A percentile compares a stretch with the other conserved stretches of the same genome.
Evolutionary conservation across 1,140 invertebrate genomes (phyloP).

Genomic region (Scylla paramamosain): DNA sequence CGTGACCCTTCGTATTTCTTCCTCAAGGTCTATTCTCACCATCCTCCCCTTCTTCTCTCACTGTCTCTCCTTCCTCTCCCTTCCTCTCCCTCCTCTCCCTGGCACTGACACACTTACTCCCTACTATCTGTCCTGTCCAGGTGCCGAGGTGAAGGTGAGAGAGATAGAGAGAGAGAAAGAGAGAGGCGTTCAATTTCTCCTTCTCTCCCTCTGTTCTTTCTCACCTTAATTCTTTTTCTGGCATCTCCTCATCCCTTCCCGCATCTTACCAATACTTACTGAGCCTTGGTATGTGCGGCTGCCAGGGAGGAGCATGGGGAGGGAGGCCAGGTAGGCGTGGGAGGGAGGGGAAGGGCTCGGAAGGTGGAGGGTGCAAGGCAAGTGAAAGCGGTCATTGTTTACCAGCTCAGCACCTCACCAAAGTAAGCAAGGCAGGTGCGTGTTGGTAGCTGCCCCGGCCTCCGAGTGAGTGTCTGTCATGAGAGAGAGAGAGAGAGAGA

Average conservation of each 20-base stretch:
- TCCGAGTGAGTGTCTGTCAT: too few species aligned
- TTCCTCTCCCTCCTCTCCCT: background rate
- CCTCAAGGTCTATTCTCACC: background rate
- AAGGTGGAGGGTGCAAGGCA: background rate
- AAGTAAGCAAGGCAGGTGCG: background rate
- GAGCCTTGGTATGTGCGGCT: background rate
- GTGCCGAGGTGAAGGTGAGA: background rate
- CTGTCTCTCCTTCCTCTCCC: background rate
- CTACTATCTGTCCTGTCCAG: background rate
- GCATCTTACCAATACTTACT: too few species aligned
- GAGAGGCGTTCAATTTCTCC: too few species aligned
- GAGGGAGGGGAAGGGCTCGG: background rate
- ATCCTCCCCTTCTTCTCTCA: background rate
- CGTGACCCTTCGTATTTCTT: background rate
- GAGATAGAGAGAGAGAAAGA: background rate
- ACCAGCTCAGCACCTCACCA: background rate
- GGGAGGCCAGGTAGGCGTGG: too few species aligned
- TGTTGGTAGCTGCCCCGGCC: too few species aligned
- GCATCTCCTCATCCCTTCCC: too few species aligned
- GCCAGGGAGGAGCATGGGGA: background rate
- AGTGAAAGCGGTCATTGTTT: background rate
- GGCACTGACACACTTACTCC: background rate
- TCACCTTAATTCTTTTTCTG: background rate
- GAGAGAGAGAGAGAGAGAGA: too few species aligned
- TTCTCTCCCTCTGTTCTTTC: background rate